Percentiles rank a stretch among this genome's conserved stretches.
Conservation (phyloP, 2,113 vertebrate genomes). For the Brachirus orientalis region DNA sequence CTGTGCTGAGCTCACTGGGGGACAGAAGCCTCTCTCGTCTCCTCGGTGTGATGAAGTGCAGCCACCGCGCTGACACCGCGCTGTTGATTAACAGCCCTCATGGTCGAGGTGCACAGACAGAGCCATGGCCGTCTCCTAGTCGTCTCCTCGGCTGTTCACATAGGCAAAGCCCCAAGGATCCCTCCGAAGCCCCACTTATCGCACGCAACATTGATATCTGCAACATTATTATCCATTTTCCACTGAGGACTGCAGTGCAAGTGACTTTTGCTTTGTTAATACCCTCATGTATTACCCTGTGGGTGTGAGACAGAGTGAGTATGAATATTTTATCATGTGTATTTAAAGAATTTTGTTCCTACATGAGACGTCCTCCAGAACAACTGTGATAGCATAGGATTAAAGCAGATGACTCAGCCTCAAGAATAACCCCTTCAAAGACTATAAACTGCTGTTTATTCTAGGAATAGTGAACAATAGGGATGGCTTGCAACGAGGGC, state of each 20-base stretch:
- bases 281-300: slow-evolving; percentile 48
- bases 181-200: slow-evolving; percentile 52
- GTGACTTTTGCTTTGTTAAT: slow-evolving; percentile 29
- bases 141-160: slow-evolving; percentile 27
- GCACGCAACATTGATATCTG: slow-evolving; percentile 47
- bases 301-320: slow-evolving; percentile 49
- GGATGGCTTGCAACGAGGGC: too few species aligned
- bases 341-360: slow-evolving; percentile 59
- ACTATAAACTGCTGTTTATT: slow-evolving; percentile 16
- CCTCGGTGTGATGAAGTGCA: slow-evolving; percentile 35
- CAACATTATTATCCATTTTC: slow-evolving; percentile 28
- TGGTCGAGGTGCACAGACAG: slow-evolving; percentile 18
- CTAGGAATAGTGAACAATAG: background rate
- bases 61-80: slow-evolving; percentile 42
- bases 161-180: slow-evolving; percentile 32
- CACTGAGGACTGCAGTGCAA: slow-evolving; percentile 29
- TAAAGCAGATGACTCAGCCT: slow-evolving; percentile 37
- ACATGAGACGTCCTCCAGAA: slow-evolving; percentile 54
- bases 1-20: background rate
- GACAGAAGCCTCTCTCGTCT: background rate
- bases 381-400: slow-evolving; percentile 11
- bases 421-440: slow-evolving; percentile 13
- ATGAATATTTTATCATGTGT: slow-evolving; percentile 61
- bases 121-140: slow-evolving; percentile 20
- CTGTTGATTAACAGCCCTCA: slow-evolving; percentile 44